Conservation (phyloP, 2,113 vertebrate genomes). For the Carassius auratus region DNA sequence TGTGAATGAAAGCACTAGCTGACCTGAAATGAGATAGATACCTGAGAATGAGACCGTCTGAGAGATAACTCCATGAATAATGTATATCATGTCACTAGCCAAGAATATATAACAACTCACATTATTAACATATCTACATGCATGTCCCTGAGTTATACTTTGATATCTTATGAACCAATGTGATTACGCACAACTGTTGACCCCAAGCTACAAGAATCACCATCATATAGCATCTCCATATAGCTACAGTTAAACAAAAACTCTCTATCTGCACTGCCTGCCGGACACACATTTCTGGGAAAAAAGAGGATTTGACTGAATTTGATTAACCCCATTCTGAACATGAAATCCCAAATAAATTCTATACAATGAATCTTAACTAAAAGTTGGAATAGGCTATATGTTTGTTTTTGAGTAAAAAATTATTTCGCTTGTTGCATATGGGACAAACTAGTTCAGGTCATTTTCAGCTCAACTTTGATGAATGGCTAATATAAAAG, state of each 20-base stretch:
- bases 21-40: slow-evolving; percentile 69
- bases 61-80: slow-evolving; percentile 71
- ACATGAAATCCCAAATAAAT: background rate
- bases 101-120: slow-evolving; percentile 76
- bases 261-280: too few relatives aligned
- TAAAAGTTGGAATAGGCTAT: too few relatives aligned
- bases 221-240: too few relatives aligned
- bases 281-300: too few relatives aligned
- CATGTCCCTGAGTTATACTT: background rate
- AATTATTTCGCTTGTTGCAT: background rate
- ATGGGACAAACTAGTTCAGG: background rate
- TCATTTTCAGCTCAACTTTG: background rate
- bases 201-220: too few relatives aligned
- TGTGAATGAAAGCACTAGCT: slow-evolving; percentile 15
- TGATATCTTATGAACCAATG: too few relatives aligned
- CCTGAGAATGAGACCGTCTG: background rate
- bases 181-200: too few relatives aligned
- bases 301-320: too few relatives aligned
- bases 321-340: too few relatives aligned
- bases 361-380: too few relatives aligned
- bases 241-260: too few relatives aligned
- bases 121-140: slow-evolving; percentile 26
- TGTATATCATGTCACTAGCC: slow-evolving; percentile 75
- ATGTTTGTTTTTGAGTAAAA: too few relatives aligned
- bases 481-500: background rate